Percentiles rank a stretch among this genome's conserved stretches.
Evolutionary conservation across 1,140 invertebrate genomes (phyloP).

Genomic region (Megathymus violae): DNA sequence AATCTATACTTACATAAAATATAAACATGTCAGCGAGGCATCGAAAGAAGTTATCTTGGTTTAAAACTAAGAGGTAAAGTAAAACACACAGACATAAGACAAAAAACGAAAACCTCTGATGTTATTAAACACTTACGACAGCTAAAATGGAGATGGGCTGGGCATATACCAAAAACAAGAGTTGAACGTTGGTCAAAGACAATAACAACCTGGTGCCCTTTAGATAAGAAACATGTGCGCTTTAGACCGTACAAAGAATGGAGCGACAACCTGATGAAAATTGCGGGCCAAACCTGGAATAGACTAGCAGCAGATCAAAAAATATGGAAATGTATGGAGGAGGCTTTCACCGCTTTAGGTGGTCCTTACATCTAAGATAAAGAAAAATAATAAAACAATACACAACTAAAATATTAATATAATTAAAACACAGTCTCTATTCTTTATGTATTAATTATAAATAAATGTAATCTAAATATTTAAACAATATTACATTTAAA

Average conservation of each 20-base stretch:
- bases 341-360: background rate
- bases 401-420: too few relatives aligned
- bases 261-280: background rate
- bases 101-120: too few relatives aligned
- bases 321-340: background rate
- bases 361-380: too few relatives aligned
- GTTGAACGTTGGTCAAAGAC: too few relatives aligned
- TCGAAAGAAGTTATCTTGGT: background rate
- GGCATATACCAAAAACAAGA: too few relatives aligned
- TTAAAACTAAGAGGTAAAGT: slow-evolving; percentile 4
- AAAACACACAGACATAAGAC: background rate
- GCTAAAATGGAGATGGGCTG: too few relatives aligned
- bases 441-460: too few relatives aligned
- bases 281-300: background rate
- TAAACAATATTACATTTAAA: too few relatives aligned
- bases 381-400: too few relatives aligned
- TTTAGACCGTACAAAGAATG: background rate
- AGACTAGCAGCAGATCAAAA: background rate
- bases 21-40: background rate
- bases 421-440: too few relatives aligned
- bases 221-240: background rate
- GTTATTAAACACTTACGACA: too few relatives aligned
- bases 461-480: too few relatives aligned
- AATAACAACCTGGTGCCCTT: background rate
- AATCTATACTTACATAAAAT: background rate